Conservation (phyloP, 2,113 vertebrate species). For the Calidris pygmaea region DNA sequence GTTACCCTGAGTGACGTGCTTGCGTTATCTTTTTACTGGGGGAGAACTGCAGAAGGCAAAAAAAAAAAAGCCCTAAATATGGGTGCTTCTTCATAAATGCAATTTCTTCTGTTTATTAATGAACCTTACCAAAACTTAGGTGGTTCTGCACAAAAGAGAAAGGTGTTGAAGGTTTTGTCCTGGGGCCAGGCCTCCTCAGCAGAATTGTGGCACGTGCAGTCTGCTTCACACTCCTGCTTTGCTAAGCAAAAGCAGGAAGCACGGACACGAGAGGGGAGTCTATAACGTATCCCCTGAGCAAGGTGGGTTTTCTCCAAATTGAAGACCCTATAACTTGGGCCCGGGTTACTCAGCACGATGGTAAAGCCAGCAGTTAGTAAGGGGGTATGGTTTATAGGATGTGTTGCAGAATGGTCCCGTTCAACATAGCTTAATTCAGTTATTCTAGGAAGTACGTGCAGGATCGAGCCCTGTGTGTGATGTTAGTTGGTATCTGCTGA, state of each 20-base stretch:
- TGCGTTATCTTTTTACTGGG: accelerated
- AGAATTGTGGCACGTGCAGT: accelerated
- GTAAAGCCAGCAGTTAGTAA: not conserved
- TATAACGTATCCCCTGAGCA: not conserved
- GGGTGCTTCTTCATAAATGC: not conserved
- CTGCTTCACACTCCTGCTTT: not conserved
- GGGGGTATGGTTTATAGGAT: accelerated
- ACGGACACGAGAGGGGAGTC: not conserved
- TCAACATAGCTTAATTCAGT: not conserved
- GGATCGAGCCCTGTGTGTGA: not conserved
- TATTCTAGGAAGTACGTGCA: not conserved
- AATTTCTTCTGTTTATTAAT: not conserved
- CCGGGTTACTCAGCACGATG: not conserved
- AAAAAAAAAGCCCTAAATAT: not conserved
- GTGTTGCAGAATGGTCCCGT: accelerated
- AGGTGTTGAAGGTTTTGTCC: not conserved
- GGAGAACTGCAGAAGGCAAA: not conserved
- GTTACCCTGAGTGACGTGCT: slow-evolving; percentile 49
- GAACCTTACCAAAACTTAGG: accelerated
- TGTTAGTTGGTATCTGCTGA: not conserved
- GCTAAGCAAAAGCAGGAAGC: not conserved
- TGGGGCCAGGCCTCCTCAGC: not conserved
- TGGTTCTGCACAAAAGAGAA: not conserved
- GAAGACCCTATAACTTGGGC: accelerated
- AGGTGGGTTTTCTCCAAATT: not conserved